phyloP scores from a whole-genome alignment of 2,888 invertebrate genomes.

The Automeris io region DNA sequence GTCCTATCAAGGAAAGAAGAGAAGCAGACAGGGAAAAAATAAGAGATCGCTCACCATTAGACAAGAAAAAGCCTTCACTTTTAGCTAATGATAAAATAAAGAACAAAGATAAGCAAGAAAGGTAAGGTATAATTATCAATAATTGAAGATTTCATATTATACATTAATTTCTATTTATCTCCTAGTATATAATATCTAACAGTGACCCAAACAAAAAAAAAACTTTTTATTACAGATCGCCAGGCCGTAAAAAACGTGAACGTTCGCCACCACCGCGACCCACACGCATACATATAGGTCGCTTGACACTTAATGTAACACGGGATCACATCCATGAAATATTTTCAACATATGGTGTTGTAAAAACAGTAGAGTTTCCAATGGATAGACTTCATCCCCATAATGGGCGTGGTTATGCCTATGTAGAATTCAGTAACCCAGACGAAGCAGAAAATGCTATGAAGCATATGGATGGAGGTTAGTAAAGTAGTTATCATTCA shows the following conservation, averaged over 20 bases:
- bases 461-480: constrained; percentile 99
- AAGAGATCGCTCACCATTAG: constrained; percentile 62
- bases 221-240: constrained; percentile 56
- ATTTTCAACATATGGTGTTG: constrained; percentile 90
- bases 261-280: constrained; percentile 94
- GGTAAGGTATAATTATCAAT: constrained; percentile 30
- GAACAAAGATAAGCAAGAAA: constrained; percentile 64
- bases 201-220: not conserved
- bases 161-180: too few species aligned
- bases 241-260: constrained; percentile 83
- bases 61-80: constrained; percentile 57
- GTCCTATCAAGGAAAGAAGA: constrained; percentile 66
- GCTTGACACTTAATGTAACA: constrained; percentile 93
- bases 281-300: constrained; percentile 95
- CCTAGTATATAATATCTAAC: too few species aligned
- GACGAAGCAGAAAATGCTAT: constrained; percentile 99
- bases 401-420: constrained; percentile 94
- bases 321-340: constrained; percentile 94
- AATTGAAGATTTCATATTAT: not conserved
- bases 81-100: constrained; percentile 60
- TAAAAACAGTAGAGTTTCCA: constrained; percentile 94
- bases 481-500: not conserved
- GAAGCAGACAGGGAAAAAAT: constrained; percentile 64
- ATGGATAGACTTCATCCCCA: constrained; percentile 91
- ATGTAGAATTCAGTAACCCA: constrained; percentile 94